A percentile compares a stretch with the other conserved stretches of the same genome.
phyloP scores from a whole-genome alignment of 2,888 invertebrate genomes.

The Agonopterix alstromeriana region DNA sequence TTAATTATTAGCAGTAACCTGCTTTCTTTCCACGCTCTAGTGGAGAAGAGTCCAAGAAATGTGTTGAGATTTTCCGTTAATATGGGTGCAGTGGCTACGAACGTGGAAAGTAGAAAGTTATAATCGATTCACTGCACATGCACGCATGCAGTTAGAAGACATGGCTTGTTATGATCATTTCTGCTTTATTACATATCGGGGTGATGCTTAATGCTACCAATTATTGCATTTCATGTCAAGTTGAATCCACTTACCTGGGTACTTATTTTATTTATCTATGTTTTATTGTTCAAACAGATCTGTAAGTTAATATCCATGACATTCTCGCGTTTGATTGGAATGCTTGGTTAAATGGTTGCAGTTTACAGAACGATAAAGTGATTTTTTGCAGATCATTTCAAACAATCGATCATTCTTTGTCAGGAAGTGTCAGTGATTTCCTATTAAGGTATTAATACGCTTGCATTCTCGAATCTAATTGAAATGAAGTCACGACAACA shows the following conservation, averaged over 20 bases:
- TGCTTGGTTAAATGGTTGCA: too few species aligned
- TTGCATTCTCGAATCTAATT: too few species aligned
- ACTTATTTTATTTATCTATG: neutral
- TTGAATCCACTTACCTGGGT: constrained; percentile 5
- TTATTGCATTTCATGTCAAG: constrained; percentile 14
- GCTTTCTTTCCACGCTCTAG: constrained; percentile 69
- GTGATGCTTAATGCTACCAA: constrained; percentile 15
- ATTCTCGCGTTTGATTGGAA: too few species aligned
- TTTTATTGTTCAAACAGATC: too few species aligned
- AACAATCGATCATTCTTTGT: too few species aligned
- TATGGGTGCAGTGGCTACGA: constrained; percentile 50
- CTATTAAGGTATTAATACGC: too few species aligned
- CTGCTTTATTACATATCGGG: constrained; percentile 37
- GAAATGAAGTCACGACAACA: too few species aligned
- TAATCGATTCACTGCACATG: constrained; percentile 71
- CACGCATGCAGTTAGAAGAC: constrained; percentile 50
- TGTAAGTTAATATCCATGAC: too few species aligned
- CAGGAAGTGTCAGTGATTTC: too few species aligned
- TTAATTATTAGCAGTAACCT: constrained; percentile 37
- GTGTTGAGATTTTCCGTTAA: constrained; percentile 69
- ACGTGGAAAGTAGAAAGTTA: constrained; percentile 73
- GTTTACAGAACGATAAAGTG: too few species aligned
- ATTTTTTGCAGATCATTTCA: too few species aligned
- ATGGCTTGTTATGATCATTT: constrained; percentile 39
- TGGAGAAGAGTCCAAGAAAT: constrained; percentile 62